These are phyloP conservation scores for Aricia agestis DNA, from an alignment of 1,140 invertebrate genomes.

Conservation along the genomic window DNA sequence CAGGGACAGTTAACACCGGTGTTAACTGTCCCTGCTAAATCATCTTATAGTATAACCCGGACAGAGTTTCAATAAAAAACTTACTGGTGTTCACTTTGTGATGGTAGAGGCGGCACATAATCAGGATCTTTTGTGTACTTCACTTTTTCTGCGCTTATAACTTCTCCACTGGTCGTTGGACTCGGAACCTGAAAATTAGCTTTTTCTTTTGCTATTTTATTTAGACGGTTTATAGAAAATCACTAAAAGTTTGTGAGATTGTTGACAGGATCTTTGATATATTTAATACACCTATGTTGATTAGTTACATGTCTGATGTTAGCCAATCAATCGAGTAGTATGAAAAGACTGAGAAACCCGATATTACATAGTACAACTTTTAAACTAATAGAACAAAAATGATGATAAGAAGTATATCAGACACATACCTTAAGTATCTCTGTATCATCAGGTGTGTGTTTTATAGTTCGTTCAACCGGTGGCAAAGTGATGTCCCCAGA, in stretches of 20 bases:
- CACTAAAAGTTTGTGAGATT: neutral
- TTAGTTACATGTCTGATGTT: too few relatives aligned
- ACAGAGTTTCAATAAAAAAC: too few relatives aligned
- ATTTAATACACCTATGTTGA: too few relatives aligned
- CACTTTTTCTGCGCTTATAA: conserved; percentile 44
- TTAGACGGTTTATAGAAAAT: neutral
- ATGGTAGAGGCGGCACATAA: conserved; percentile 50
- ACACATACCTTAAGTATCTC: conserved; percentile 56
- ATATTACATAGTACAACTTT: too few relatives aligned
- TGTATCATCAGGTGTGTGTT: conserved; percentile 51
- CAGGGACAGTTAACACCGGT: too few relatives aligned
- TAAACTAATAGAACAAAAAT: neutral
- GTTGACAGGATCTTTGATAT: too few relatives aligned
- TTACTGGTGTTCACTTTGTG: conserved; percentile 55
- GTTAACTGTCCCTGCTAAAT: too few relatives aligned
- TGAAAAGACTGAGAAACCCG: too few relatives aligned
- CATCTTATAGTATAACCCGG: too few relatives aligned
- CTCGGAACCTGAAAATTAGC: conserved; percentile 48
- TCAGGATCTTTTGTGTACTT: conserved; percentile 37
- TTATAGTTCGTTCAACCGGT: conserved; percentile 44
- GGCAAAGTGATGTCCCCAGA: conserved; percentile 53
- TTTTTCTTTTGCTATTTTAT: neutral
- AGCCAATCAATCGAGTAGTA: too few relatives aligned
- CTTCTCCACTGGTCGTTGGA: conserved; percentile 60
- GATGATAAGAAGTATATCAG: conserved; percentile 5